Evolutionary conservation across 2,797 vertebrate species (phyloP).

Genomic region (Yasuhikotakia modesta): DNA sequence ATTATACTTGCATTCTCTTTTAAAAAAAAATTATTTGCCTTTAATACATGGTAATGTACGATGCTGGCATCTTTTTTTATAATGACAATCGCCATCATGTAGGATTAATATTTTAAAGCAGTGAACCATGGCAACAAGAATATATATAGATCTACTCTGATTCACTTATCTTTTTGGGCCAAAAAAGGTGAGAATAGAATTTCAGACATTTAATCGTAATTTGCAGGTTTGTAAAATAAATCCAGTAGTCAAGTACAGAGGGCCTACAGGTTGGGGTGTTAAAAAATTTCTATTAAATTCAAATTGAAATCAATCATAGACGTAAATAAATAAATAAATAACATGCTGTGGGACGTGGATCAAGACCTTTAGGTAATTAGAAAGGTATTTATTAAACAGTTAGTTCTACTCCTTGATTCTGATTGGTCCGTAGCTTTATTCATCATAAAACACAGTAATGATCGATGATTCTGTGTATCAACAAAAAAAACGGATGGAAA

Average conservation of each 20-base stretch:
- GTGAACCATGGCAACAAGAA: slow-evolving; percentile 11
- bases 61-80: slow-evolving; percentile 60
- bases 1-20: slow-evolving; percentile 50
- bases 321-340: no score
- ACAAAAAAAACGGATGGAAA: no score
- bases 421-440: no score
- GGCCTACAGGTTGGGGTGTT: no score
- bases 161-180: slow-evolving; percentile 38
- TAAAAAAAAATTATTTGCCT: slow-evolving; percentile 54
- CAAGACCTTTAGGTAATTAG: no score
- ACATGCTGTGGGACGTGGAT: no score
- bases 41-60: slow-evolving; percentile 55
- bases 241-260: slow-evolving; percentile 7
- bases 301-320: no score
- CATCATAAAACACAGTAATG: no score
- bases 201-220: slow-evolving; percentile 21
- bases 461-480: no score
- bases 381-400: no score
- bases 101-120: slow-evolving; percentile 36
- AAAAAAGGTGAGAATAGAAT: slow-evolving; percentile 23
- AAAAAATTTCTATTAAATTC: no score
- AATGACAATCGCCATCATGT: slow-evolving; percentile 31
- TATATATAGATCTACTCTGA: slow-evolving; percentile 30
- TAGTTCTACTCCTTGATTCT: no score
- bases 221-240: slow-evolving; percentile 17